Evolutionary conservation across 1,140 invertebrate species (phyloP), one percentile per base, ranked within the genome.

Genomic region (Drosophila bocki): DNA sequence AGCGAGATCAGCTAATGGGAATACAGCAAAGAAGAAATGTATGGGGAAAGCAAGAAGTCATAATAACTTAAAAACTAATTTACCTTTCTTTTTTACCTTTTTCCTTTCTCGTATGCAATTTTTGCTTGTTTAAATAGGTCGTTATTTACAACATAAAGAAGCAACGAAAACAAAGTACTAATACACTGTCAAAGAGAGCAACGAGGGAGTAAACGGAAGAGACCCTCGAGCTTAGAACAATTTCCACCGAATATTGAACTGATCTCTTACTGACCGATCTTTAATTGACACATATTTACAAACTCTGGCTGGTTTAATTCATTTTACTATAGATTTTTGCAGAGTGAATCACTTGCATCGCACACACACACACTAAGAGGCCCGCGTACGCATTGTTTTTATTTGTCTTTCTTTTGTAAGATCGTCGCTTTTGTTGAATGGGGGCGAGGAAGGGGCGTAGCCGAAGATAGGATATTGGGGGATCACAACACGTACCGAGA

Each of bases 21-120:
- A 33, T 13, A 19, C 22, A 37, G 17, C 37, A 54, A 22, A 3
- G 3, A 19, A 9, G 11, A 8, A 62, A 32, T 9, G 17, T 12
- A 33, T 41, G 11, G 29, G 17, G n/a, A 51, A 33, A 35, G 32
- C 12, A 58, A 51, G 22, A 51, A 42, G 35, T 3, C 47, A 78
- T 22, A 12, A 69, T 54, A 65, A 3, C 6, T 33, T 72, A 1
- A 47, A 62, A 78, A 57, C 56, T n/a, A 26, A 74, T 60, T 82
- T 82, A 82, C 80, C 80, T 82, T 82, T 82, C 80, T 79, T 61
- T 81, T 81, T 81, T 53, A 39, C 63, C 65, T 81, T 81, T 81
- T 67, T 47, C 48, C 54, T 11, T 39, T 67, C 44, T 22, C 32
- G 67, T 68, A 70, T 68, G 62, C 47, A 70, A 67, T 54, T 35